Percentiles rank a stretch among this genome's conserved stretches.
Evolutionary conservation across 2,113 vertebrate genomes (phyloP).

Genomic region (Copsychus sechellarum): DNA sequence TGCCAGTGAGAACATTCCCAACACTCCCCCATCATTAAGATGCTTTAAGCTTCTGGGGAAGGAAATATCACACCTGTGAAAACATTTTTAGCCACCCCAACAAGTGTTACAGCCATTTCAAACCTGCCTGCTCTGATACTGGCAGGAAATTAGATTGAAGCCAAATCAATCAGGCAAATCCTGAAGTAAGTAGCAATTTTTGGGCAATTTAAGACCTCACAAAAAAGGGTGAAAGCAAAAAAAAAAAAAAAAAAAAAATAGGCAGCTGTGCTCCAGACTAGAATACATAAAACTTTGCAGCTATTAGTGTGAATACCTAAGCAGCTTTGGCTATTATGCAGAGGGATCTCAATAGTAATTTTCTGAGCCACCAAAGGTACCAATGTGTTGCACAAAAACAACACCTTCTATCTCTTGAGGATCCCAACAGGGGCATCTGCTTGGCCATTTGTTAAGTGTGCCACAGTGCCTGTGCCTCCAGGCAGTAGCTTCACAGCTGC

Average conservation of each 20-base stretch:
- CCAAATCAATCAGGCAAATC: background rate
- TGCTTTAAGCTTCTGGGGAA: background rate
- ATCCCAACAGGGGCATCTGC: background rate
- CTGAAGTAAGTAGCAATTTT: background rate
- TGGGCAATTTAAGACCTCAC: background rate
- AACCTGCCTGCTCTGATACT: background rate
- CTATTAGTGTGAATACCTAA: background rate
- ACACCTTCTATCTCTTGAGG: background rate
- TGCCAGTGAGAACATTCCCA: background rate
- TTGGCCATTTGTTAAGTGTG: background rate
- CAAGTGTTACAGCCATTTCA: background rate
- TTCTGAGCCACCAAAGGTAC: background rate
- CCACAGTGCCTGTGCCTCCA: background rate
- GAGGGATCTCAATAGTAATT: background rate
- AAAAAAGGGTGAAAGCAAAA: background rate
- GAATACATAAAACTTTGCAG: background rate
- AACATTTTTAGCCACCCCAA: background rate
- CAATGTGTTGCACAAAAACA: background rate
- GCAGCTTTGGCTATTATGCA: background rate
- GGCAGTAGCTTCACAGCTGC: background rate
- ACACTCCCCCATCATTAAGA: background rate
- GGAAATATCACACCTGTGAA: background rate
- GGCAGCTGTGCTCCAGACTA: background rate
- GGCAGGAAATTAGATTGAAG: background rate
- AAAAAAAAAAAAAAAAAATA: background rate